Evolutionary conservation across 2,113 vertebrate species (phyloP), one percentile per base, ranked within the genome.

Genomic region (Nerophis ophidion): DNA sequence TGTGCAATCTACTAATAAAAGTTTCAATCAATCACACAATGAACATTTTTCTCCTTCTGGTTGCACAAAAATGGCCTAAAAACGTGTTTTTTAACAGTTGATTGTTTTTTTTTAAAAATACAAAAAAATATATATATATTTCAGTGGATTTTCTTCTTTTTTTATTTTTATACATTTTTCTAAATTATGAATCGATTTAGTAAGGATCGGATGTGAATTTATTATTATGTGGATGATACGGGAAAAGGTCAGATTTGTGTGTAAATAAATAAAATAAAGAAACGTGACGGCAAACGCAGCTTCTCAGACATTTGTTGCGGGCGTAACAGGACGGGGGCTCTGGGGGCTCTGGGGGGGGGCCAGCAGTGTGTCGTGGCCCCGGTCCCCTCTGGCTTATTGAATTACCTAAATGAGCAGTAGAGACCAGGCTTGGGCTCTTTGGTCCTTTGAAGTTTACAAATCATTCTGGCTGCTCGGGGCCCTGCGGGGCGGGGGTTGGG

Each of bases 361-460:
- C 68, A 81, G 68, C 64, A 60, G 78, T 69, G 74, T 9, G 62
- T 74, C 58, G 80, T 73, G 78, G 80, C 38, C 75, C 82, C 76
- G 65, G 77, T 82, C 79, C 84, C 80, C 81, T 75, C 68, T 65
- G 75, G 83, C 84, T 89, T 87, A 89, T 88, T 89, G 85, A 88
- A 89, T 89, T 88, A 89, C 86, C 85, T 84, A 84, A 88, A 89
- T 88, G 88, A 89, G 82, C 86, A 85, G 73, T 78, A 83, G 80
- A 84, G 80, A 82, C 79, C 81, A 74, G 77, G 75, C 86, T 68
- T 64, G 77, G 83, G 77, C 86, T 85, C 82, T 86, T 56, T 38
- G 79, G 77, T 60, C 63, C 72, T 89, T 89, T 88, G 86, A 88
- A 88, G 85, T 89, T 88, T 85, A 88, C 84, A 88, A 89, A 89